Evolutionary conservation across 2,113 vertebrate species (phyloP), one percentile per base, ranked within the genome.

Genomic region (Aptenodytes forsteri): DNA sequence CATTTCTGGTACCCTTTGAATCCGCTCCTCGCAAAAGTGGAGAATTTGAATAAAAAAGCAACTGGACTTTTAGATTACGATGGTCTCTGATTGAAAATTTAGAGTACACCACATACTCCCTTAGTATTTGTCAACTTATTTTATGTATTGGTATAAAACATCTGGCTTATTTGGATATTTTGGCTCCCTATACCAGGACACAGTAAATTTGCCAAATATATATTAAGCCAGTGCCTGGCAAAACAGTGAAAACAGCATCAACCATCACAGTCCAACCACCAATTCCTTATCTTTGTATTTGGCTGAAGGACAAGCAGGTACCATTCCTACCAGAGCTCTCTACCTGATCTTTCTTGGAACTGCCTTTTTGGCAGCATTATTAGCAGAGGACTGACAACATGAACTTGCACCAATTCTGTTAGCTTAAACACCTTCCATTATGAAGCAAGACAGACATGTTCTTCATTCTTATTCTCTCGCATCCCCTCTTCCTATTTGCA

Each of bases 401-500:
- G 27, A 61, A 55, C 40, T 49, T 47, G 19, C 16, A 70, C 12
- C 26, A n/a, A 20, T 91, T 59, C 76, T 44, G 13, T 55, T 13
- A 67, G 38, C 27, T 38, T 29, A 12, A 76, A 79, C 38, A 65
- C 6, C 7, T 21, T 49, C 36, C 56, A 10, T 36, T 55, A 59
- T 0, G 4, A 38, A 59, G 34, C 23, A 69, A 71, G 66, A 65
- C 19, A 52, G 34, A 78, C 12, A 40, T 0, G 1, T 9, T 42
- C 32, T 46, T 80, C 61, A 56, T 65, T 42, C 23, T 85, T 19
- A 18, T 27, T 61, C 26, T 29, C 25, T 73, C 38, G 13, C 27
- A 88, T 22, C 26, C 11, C 42, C n/a, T 42, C 30, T 61, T 29
- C 52, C 19, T 23, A 27, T 59, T 1, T 56, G 30, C 36, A 89